Conservation (phyloP, 2,888 invertebrate genomes). For the Apamea crenata region DNA sequence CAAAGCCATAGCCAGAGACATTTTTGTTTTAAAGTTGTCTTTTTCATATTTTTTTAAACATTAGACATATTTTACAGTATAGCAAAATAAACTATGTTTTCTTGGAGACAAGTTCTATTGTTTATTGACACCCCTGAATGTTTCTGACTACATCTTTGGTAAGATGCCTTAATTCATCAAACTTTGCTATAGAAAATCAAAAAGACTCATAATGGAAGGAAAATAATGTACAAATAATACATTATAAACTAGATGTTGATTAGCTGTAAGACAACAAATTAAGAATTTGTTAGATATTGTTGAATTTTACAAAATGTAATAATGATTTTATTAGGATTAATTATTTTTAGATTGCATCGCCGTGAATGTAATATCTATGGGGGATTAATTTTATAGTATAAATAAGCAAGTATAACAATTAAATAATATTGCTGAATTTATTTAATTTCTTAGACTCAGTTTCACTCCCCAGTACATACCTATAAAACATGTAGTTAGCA, state of each 20-base stretch:
- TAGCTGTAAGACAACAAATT: constrained; percentile 79
- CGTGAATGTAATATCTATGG: constrained; percentile 76
- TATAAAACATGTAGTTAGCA: background rate
- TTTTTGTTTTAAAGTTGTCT: background rate
- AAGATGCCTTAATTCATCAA: constrained; percentile 26
- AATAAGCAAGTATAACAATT: constrained; percentile 73
- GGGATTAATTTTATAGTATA: constrained; percentile 80
- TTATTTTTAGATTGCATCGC: constrained; percentile 79
- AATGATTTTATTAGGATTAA: constrained; percentile 76
- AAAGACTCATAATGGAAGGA: constrained; percentile 61
- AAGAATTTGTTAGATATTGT: constrained; percentile 81
- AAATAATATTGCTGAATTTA: constrained; percentile 47
- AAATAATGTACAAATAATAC: constrained; percentile 81
- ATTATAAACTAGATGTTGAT: constrained; percentile 73
- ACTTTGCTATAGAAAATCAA: constrained; percentile 50
- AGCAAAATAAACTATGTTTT: constrained; percentile 27
- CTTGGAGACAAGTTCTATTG: constrained; percentile 16
- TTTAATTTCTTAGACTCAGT: constrained; percentile 34
- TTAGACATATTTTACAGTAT: background rate
- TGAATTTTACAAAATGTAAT: constrained; percentile 79
- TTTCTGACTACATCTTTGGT: constrained; percentile 46
- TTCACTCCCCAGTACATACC: background rate
- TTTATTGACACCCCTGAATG: constrained; percentile 29
- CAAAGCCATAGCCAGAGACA: constrained; percentile 36
- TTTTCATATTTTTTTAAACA: background rate